Percentiles rank a stretch among this genome's conserved stretches.
These are phyloP conservation scores for Urophycis tenuis DNA, from an alignment of 2,797 vertebrate genomes.

Conservation along the genomic window DNA sequence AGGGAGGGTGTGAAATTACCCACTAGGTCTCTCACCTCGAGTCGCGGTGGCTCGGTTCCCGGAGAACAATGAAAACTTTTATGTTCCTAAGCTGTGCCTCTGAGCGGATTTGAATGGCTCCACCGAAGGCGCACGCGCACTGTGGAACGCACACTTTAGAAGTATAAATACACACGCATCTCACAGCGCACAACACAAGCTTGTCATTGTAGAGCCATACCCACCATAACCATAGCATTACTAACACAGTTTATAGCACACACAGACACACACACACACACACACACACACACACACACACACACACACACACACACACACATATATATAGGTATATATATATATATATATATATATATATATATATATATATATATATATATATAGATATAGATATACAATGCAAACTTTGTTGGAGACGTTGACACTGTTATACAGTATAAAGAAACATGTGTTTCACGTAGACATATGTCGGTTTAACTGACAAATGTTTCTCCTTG, in stretches of 20 bases:
- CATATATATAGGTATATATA: too few relatives aligned
- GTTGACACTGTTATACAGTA: background rate
- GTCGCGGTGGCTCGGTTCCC: constrained; percentile 45
- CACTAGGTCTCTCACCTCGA: constrained; percentile 17
- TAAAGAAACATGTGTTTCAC: background rate
- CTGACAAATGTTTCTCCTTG: background rate
- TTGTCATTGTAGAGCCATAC: background rate
- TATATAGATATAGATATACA: too few relatives aligned
- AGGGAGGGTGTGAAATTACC: constrained; percentile 7
- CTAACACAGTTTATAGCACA: background rate
- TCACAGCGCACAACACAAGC: background rate
- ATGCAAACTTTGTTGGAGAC: background rate
- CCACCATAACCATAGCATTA: background rate
- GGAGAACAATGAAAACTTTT: constrained; percentile 49
- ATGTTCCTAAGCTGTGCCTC: constrained; percentile 39
- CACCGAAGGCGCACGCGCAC: background rate
- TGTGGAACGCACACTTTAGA: background rate
- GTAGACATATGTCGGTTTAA: background rate
- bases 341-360: too few relatives aligned
- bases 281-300: too few relatives aligned
- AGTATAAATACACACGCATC: background rate
- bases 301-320: too few relatives aligned
- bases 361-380: too few relatives aligned
- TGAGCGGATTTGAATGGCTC: constrained; percentile 39
- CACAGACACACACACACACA: too few relatives aligned